Conservation (phyloP, 2,113 vertebrate species). For the Amblyopsis rosae region DNA sequence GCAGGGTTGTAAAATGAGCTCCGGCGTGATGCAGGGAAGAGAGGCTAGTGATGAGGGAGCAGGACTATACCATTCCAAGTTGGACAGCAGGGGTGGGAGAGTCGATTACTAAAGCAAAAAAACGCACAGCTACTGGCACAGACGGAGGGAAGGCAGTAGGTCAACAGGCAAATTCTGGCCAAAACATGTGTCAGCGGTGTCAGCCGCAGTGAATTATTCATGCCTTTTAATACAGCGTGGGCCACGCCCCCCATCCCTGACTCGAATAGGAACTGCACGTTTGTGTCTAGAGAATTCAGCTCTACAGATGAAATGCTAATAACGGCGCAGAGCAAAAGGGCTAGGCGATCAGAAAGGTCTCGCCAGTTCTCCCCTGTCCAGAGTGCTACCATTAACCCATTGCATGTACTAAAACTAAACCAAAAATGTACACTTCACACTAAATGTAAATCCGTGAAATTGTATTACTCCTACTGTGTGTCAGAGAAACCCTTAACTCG, state of each 20-base stretch:
- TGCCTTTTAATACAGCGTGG: constrained; percentile 15
- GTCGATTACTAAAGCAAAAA: background rate
- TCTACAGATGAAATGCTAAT: constrained; percentile 6
- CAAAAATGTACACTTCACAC: too few species aligned
- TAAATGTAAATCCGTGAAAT: too few species aligned
- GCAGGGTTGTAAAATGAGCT: background rate
- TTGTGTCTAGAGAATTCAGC: background rate
- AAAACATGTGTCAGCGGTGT: constrained; percentile 40
- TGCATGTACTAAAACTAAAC: too few species aligned
- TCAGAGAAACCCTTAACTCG: too few species aligned
- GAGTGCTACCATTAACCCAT: background rate
- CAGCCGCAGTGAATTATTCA: constrained; percentile 34
- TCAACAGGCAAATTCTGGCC: constrained; percentile 25
- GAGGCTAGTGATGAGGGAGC: constrained; percentile 13
- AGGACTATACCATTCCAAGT: constrained; percentile 13
- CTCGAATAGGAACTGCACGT: constrained; percentile 3
- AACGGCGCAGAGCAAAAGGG: background rate
- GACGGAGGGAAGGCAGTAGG: constrained; percentile 28
- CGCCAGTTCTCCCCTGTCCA: background rate
- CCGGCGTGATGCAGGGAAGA: constrained; percentile 7
- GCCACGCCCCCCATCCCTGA: background rate
- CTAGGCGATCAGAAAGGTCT: constrained; percentile 10
- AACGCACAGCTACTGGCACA: constrained; percentile 11
- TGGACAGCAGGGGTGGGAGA: background rate
- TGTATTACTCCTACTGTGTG: too few species aligned